phyloP scores from a whole-genome alignment of 30 jellyfish, hydroid and myxozoan species.

The Hydractinia symbiolongicarpus region DNA sequence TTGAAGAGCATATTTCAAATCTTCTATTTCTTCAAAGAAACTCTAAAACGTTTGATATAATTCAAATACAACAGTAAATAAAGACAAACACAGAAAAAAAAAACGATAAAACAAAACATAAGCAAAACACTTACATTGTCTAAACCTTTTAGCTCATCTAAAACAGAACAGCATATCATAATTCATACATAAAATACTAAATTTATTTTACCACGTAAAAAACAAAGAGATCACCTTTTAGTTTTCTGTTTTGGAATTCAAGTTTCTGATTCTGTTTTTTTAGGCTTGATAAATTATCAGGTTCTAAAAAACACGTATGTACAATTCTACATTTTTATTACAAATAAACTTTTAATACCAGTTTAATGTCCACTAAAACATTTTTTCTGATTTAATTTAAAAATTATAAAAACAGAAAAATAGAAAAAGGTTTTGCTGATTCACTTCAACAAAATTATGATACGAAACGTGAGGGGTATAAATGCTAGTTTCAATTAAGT shows the following conservation, averaged over 20 bases:
- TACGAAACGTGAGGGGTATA: too few relatives aligned
- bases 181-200: neutral
- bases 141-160: slow-evolving; percentile 60
- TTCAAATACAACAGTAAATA: neutral
- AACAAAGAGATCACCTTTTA: neutral
- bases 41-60: slow-evolving; percentile 25
- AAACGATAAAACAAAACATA: neutral
- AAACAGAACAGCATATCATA: neutral
- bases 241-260: neutral
- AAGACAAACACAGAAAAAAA: neutral
- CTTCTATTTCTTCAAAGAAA: slow-evolving; percentile 72
- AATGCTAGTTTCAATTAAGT: too few relatives aligned
- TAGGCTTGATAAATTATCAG: neutral
- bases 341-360: too few relatives aligned
- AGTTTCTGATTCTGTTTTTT: slow-evolving; percentile 13
- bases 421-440: too few relatives aligned
- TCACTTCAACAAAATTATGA: too few relatives aligned
- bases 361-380: too few relatives aligned
- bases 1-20: slow-evolving; percentile 64
- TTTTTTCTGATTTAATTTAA: too few relatives aligned
- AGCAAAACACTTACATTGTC: slow-evolving; percentile 36
- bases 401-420: too few relatives aligned
- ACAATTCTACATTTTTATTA: too few relatives aligned
- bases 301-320: too few relatives aligned
- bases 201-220: neutral